Evolutionary conservation across 2,888 invertebrate genomes (phyloP).

Genomic region (Petrolisthes cinctipes): DNA sequence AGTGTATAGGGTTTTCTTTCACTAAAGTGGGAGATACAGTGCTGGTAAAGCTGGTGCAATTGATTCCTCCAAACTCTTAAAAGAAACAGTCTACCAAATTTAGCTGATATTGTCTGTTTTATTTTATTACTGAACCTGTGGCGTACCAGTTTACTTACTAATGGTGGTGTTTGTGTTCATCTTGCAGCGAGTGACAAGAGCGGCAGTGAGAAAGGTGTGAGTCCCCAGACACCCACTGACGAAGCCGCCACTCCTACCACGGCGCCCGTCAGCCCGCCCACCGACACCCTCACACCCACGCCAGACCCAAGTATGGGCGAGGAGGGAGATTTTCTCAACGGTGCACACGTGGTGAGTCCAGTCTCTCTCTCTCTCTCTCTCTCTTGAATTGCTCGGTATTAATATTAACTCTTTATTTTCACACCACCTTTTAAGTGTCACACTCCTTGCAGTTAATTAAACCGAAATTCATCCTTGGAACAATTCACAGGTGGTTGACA

Average conservation of each 20-base stretch:
- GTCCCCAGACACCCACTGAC: constrained; percentile 54
- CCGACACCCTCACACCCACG: constrained; percentile 43
- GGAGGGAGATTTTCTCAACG: constrained; percentile 56
- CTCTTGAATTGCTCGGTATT: not conserved
- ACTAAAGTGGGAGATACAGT: too few relatives aligned
- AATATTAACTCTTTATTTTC: not conserved
- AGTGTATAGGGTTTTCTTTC: too few relatives aligned
- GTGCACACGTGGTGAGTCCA: constrained; percentile 57
- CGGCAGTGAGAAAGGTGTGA: constrained; percentile 55
- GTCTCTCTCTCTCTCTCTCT: constrained; percentile 4
- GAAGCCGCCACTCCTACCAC: constrained; percentile 54
- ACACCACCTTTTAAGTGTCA: not conserved
- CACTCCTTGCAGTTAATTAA: not conserved
- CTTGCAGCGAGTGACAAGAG: constrained; percentile 43
- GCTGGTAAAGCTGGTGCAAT: too few relatives aligned
- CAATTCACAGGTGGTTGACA: not conserved
- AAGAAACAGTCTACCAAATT: too few relatives aligned
- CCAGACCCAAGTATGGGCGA: constrained; percentile 53
- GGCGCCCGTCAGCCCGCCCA: constrained; percentile 53
- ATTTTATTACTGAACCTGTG: too few relatives aligned
- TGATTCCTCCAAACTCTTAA: too few relatives aligned
- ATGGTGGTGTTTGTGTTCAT: not conserved
- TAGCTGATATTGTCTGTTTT: too few relatives aligned
- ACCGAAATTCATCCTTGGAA: not conserved
- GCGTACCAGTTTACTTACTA: too few relatives aligned